Evolutionary conservation across 2,113 vertebrate species (phyloP).

Genomic region (Cichladusa arquata): DNA sequence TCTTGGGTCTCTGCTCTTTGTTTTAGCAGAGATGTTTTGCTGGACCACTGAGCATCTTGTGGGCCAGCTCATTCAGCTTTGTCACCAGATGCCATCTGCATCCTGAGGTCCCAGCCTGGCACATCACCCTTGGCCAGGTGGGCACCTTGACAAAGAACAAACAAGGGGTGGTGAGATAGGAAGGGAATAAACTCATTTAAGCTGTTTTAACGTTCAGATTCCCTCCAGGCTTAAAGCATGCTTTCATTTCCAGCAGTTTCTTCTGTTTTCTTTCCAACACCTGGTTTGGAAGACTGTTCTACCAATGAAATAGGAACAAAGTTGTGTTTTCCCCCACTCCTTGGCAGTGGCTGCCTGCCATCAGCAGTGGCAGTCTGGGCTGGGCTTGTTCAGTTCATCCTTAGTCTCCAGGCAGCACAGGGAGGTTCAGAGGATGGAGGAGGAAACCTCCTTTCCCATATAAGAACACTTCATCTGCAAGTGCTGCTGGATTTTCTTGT

Average conservation of each 20-base stretch:
- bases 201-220: not conserved
- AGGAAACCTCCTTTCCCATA: not conserved
- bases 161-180: not conserved
- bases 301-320: not conserved
- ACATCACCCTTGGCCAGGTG: not conserved
- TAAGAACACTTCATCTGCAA: not conserved
- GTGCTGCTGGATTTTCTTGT: not conserved
- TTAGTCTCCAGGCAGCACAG: not conserved
- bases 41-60: not conserved
- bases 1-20: not conserved
- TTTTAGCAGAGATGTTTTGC: not conserved
- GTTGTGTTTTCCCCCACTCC: not conserved
- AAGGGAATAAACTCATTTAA: not conserved
- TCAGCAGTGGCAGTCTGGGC: not conserved
- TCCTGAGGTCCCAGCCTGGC: not conserved
- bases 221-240: not conserved
- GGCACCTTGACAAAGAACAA: not conserved
- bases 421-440: not conserved
- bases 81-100: not conserved
- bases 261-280: not conserved
- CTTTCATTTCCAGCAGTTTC: not conserved
- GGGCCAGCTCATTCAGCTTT: fast-evolving
- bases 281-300: not conserved
- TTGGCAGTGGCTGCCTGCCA: not conserved
- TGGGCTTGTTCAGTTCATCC: not conserved